These are phyloP conservation scores for Aplysia californica DNA, from an alignment of 1,140 invertebrate genomes.

Conservation along the genomic window DNA sequence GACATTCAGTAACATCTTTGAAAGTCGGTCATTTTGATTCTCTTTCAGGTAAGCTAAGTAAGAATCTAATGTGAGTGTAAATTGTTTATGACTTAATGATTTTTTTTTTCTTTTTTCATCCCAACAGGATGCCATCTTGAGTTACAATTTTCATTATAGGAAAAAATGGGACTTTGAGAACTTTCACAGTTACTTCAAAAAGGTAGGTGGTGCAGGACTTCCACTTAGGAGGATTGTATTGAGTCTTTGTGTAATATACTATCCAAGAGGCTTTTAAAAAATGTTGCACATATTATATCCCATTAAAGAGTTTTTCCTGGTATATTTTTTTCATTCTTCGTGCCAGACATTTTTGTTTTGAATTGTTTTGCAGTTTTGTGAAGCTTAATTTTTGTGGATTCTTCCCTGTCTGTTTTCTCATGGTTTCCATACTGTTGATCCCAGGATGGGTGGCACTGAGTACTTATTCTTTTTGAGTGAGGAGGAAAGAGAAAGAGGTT, in stretches of 20 bases:
- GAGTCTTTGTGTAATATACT: background rate
- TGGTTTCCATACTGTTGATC: too few relatives aligned
- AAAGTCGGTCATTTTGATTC: background rate
- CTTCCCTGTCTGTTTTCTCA: too few relatives aligned
- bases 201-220: background rate
- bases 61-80: background rate
- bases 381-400: too few relatives aligned
- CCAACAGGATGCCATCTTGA: conserved; percentile 2
- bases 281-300: background rate
- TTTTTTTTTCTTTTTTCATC: background rate
- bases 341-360: background rate
- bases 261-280: background rate
- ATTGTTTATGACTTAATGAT: background rate
- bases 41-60: background rate
- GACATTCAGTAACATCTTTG: background rate
- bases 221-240: background rate
- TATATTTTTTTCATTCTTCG: background rate
- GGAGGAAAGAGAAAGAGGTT: too few relatives aligned
- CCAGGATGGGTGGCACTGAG: too few relatives aligned
- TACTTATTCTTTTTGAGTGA: too few relatives aligned
- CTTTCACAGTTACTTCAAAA: background rate
- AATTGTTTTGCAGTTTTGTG: too few relatives aligned
- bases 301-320: background rate
- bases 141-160: background rate
- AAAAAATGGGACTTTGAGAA: conserved; percentile 5